Conservation (phyloP, 2,797 vertebrate genomes). For the Acanthurus tractus region DNA sequence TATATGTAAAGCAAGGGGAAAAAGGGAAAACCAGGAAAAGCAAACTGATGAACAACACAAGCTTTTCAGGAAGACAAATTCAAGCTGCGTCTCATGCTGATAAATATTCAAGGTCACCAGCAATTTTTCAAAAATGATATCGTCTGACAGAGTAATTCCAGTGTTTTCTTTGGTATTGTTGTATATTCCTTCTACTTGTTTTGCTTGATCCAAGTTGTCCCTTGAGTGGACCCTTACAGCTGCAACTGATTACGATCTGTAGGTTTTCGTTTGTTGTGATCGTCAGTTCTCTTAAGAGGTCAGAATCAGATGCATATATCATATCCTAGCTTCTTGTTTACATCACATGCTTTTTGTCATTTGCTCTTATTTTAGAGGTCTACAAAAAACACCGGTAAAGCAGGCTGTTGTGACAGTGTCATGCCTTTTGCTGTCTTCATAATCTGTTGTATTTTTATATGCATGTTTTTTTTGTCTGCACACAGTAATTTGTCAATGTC, state of each 20-base stretch:
- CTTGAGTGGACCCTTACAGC: conserved; percentile 50
- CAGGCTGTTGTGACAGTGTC: conserved; percentile 42
- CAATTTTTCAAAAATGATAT: conserved; percentile 1
- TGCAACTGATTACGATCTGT: conserved; percentile 52
- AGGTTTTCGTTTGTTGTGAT: conserved; percentile 22
- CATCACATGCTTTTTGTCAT: conserved; percentile 39
- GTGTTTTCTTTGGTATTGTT: conserved; percentile 62
- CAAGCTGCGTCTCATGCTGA: conserved; percentile 38
- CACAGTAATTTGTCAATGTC: conserved; percentile 18
- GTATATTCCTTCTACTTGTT: conserved; percentile 37
- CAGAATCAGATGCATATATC: conserved; percentile 39
- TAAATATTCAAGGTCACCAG: conserved; percentile 35
- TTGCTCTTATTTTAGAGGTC: conserved; percentile 19
- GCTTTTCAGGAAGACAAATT: conserved; percentile 36
- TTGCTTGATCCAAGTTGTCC: conserved; percentile 40
- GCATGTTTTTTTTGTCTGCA: conserved; percentile 30
- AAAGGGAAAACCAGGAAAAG: conserved; percentile 39
- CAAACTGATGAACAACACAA: conserved; percentile 60
- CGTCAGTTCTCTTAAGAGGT: conserved; percentile 23
- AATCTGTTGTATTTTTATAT: conserved; percentile 45
- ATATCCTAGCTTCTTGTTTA: conserved; percentile 64
- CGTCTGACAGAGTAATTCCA: conserved; percentile 44
- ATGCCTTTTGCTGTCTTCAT: conserved; percentile 67
- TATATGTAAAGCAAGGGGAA: conserved; percentile 54
- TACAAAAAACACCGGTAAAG: conserved; percentile 33